Evolutionary conservation across 2,113 vertebrate species (phyloP).

Genomic region (Myxocyprinus asiaticus): DNA sequence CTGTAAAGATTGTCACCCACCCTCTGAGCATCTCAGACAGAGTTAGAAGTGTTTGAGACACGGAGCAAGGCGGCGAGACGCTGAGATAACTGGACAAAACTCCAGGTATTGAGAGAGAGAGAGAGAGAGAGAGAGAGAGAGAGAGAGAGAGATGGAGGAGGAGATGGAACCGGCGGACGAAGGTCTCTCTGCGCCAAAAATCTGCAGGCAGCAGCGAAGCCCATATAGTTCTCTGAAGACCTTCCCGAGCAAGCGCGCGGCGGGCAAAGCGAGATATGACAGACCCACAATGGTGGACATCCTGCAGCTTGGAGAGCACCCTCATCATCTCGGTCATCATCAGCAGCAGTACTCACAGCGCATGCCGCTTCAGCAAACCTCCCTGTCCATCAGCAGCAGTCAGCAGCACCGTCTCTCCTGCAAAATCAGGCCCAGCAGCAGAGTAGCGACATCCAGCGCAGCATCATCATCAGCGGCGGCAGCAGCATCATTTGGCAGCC

Average conservation of each 20-base stretch:
- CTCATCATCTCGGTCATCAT: conserved; percentile 66
- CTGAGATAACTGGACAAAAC: conserved; percentile 55
- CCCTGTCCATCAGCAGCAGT: conserved; percentile 66
- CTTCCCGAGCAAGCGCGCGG: conserved; percentile 82
- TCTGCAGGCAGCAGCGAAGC: conserved; percentile 85
- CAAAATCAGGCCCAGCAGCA: conserved; percentile 78
- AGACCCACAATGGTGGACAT: conserved; percentile 87
- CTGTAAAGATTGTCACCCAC: conserved; percentile 75
- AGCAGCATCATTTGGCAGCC: conserved; percentile 54
- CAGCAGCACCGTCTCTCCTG: conserved; percentile 78
- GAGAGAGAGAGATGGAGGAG: conserved; percentile 79
- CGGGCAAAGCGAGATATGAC: conserved; percentile 84
- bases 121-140: not conserved
- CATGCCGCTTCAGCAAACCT: conserved; percentile 68
- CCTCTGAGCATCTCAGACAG: conserved; percentile 56
- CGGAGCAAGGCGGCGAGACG: conserved; percentile 65
- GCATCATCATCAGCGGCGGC: conserved; percentile 36
- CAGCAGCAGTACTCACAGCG: conserved; percentile 70
- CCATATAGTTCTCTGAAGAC: conserved; percentile 87
- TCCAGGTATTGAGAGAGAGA: conserved; percentile 49
- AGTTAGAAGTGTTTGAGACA: conserved; percentile 61
- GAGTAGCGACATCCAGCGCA: conserved; percentile 78
- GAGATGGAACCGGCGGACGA: conserved; percentile 87
- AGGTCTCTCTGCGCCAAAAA: conserved; percentile 84
- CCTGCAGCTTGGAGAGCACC: conserved; percentile 79